Conservation (phyloP, 2,113 vertebrate species). For the Cyprinodon variegatus region DNA sequence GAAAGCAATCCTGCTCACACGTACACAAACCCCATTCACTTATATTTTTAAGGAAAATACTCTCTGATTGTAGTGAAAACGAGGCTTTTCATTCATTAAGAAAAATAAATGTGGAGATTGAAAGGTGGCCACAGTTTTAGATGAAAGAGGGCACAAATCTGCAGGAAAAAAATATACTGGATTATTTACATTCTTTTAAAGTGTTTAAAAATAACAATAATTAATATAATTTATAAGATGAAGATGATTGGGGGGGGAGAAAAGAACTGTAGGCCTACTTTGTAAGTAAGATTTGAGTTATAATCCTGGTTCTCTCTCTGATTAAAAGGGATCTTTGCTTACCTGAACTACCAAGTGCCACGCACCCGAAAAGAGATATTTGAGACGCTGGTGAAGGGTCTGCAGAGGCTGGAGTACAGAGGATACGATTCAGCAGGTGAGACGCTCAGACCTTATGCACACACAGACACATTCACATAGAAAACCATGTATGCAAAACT, state of each 20-base stretch:
- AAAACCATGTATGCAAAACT: background rate
- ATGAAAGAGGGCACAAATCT: background rate
- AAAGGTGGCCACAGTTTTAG: background rate
- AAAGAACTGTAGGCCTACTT: background rate
- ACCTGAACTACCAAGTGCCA: slow-evolving; percentile 94
- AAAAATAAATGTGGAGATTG: background rate
- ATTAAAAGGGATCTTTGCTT: slow-evolving; percentile 92
- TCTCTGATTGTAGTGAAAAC: background rate
- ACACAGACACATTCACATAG: background rate
- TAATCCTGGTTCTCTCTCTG: slow-evolving; percentile 25
- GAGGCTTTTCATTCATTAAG: background rate
- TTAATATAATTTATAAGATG: background rate
- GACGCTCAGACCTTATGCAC: slow-evolving; percentile 23
- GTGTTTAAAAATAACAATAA: background rate
- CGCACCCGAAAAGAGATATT: slow-evolving; percentile 93
- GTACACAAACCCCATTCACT: slow-evolving; percentile 14
- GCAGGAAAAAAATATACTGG: background rate
- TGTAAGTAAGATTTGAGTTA: slow-evolving; percentile 1
- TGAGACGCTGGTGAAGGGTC: slow-evolving; percentile 91
- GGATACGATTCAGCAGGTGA: slow-evolving; percentile 98
- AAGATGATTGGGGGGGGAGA: no score
- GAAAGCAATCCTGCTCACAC: slow-evolving; percentile 19
- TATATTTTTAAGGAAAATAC: background rate
- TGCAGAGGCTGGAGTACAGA: slow-evolving; percentile 96
- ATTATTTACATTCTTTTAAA: background rate